Base-by-base conservation (phyloP, 2,113 vertebrate genomes). In the Chloroceryle aenea region DNA sequence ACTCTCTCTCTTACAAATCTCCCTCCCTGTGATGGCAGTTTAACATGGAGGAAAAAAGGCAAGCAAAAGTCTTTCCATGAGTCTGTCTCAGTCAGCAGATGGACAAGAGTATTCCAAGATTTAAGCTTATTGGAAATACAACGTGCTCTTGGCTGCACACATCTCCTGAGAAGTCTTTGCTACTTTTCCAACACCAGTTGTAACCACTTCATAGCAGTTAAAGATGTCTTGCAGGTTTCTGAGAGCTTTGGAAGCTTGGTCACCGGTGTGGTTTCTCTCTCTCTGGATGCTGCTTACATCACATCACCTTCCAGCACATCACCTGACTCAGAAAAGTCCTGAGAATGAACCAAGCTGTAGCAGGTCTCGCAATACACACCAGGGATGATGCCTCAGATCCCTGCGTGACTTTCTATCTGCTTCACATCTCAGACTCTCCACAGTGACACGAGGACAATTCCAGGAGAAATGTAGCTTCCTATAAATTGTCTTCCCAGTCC, bases 71-170 rank as follows among this genome's bases (percentile, higher is more conserved):
- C 3, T 88, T 82, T 53, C 45, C 16, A 1, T 75, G 29, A 59
- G 50, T 72, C 27, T 69, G 2, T 25, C 93, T 69, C 40, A 11
- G 27, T 29, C 40, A 23, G 27, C 5, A 84, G 36, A 56, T 13
- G 61, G 55, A 50, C 5, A 53, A 61, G 17, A 66, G 8, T 38
- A 19, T 26, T 34, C 15, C 7, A 42, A 86, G 30, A 66, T 50
- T 80, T 83, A 48, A 76, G 16, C 9, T 73, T 47, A 16, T 2
- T 69, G 32, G 58, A 95, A 94, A 86, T 36, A 56, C 11, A 23
- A 64, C 61, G 12, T 29, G 13, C 32, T 63, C 34, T 48, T 67
- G 10, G 15, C 9, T 3, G 1, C 25, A 61, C 0, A 0, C 22
- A 34, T n/a, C 6, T 36, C 34, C 36, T 61, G 40, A 76, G 62